Base-by-base conservation (phyloP, 2,113 vertebrate species). In the Calidris pugnax region DNA sequence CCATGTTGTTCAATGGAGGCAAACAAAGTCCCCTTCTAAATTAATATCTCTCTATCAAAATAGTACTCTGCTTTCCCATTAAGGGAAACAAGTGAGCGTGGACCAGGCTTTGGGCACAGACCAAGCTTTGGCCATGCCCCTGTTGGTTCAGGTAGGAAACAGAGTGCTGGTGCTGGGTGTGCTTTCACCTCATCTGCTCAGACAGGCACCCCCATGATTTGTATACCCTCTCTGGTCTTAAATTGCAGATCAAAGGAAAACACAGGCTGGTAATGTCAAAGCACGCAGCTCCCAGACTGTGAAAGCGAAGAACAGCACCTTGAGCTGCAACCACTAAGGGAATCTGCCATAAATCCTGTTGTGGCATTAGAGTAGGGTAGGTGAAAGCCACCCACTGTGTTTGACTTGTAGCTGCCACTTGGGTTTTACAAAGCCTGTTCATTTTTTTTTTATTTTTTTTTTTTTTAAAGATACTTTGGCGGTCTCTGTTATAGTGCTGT, bases 281-380 rank as follows among this genome's bases (percentile, higher is more conserved):
- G 56, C 79, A 37, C 6, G 2, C 73, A 68, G 88, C 48, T 89
- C 73, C 51, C 79, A 72, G 64, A 1, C 75, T 33, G 43, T 56
- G 87, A 67, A 86, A 68, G 77, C 12, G 5, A 68, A 30, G 67
- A 89, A 23, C 75, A 63, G 83, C 83, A 94, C 93, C 95, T 84
- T 56, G 68, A 92, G 77, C 68, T 86, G 79, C 78, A 64, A 18
- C 33, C 1, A 0, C 57, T 27, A 12, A 73, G 74, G 41, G 72
- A 68, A 80, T 47, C 63, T 88, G 59, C 73, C 62, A 68, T 95
- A 95, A 96, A 94, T 93, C 62, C 83, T 94, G 33, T n/a, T 35
- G 60, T 43, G 39, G 35, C 27, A 15, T 85, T 60, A 68, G 19
- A 82, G 33, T 47, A 68, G 35, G 10, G 14, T 60, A 88, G 90